Evolutionary conservation across 1,140 invertebrate species (phyloP), one percentile per base, ranked within the genome.

Genomic region (Drosophila athabasca): DNA sequence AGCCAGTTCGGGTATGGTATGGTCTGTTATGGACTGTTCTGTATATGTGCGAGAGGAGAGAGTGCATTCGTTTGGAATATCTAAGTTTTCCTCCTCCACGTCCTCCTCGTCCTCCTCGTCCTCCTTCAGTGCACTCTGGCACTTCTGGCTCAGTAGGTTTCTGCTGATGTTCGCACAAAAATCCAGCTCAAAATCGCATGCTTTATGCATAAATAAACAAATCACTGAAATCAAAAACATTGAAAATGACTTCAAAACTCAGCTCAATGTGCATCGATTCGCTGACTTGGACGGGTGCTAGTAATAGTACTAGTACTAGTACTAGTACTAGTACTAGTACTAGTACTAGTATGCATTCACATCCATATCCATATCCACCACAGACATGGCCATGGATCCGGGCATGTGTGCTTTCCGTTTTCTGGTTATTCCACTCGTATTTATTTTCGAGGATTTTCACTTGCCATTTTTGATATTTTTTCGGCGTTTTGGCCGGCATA

Each of bases 201-300:
- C 84, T 78, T 88, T 88, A 83, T 88, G 83, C 83, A 88, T 88
- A 88, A 88, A 88, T 88, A 88, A 88, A 88, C 83, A 88, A 88
- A 88, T 88, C 83, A 88, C 79, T 88, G 83, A 79, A 88, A 88
- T 88, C 83, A 88, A 88, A 87, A 85, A 87, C 82, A 85, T 87
- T 85, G 74, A 75, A 76, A 85, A 85, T 85, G 78, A 87, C 82
- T 85, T 82, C 58, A 82, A 81, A 85, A 78, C 82, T 77, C 81
- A 85, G 77, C 73, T 76, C 73, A 70, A 81, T 84, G 82, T 71
- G 77, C 81, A 87, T 54, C 76, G 24, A 55, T 53, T 35, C 15
- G 59, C 35, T 44, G 35, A 13, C 35, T 39, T 45, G 55, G 73
- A 51, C 59, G 51, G 17, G 17, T 19, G 17, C 17, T 19, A 19